phyloP scores from a whole-genome alignment of 2,113 vertebrate species.

The Myanophis thanlyinensis region DNA sequence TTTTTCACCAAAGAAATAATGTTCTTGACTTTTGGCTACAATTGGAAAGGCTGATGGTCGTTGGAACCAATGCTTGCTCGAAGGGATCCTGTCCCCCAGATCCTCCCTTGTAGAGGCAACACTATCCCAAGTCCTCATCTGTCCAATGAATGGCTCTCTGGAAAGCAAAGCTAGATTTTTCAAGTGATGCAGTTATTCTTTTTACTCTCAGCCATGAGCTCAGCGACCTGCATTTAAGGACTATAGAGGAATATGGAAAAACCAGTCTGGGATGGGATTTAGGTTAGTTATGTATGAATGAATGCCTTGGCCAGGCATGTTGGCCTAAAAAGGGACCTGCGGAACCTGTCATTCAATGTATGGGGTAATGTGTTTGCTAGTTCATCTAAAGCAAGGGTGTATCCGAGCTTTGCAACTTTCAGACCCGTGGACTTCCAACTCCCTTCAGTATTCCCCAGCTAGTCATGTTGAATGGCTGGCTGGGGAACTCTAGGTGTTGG shows the following conservation, averaged over 20 bases:
- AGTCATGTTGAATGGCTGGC: neutral
- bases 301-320: neutral
- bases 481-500: neutral
- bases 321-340: constrained; percentile 17
- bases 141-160: neutral
- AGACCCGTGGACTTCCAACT: neutral
- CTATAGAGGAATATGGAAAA: constrained; percentile 1
- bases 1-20: neutral
- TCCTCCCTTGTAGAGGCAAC: neutral
- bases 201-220: constrained; percentile 1
- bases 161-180: neutral
- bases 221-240: neutral
- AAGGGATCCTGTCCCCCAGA: neutral
- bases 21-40: neutral
- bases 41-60: neutral
- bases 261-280: constrained; percentile 7
- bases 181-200: neutral
- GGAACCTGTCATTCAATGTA: neutral
- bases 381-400: neutral
- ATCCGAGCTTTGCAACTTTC: neutral
- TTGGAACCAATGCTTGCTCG: neutral
- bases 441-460: neutral
- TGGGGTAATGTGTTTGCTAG: neutral
- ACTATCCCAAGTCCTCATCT: neutral
- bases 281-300: neutral